Conservation (phyloP, 2,113 vertebrate genomes). For the Myotis yumanensis region DNA sequence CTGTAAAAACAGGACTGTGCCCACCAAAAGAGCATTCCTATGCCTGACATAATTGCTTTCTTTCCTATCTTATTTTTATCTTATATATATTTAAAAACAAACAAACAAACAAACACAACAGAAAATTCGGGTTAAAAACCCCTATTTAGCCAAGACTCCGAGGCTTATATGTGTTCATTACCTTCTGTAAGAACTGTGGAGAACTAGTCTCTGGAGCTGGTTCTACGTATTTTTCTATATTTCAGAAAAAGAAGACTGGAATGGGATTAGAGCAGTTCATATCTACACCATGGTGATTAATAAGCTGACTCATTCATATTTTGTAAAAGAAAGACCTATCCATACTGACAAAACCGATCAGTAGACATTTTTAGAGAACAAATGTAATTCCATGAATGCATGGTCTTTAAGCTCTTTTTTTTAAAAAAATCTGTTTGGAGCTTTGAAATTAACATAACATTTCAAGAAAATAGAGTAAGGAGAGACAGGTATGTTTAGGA, state of each 20-base stretch:
- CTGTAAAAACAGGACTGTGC: background rate
- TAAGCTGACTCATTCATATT: background rate
- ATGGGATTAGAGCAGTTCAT: background rate
- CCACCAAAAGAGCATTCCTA: background rate
- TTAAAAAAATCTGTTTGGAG: background rate
- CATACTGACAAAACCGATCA: background rate
- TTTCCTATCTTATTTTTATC: background rate
- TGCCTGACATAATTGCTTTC: background rate
- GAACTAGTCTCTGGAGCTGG: background rate
- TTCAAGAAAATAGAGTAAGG: background rate
- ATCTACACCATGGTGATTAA: background rate
- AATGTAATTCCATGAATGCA: background rate
- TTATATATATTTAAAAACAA: no score
- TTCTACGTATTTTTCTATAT: background rate
- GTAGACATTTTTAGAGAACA: background rate
- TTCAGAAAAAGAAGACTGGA: background rate
- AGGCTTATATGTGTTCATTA: background rate
- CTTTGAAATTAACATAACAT: constrained; percentile 33
- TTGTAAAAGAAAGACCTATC: background rate
- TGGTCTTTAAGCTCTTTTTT: background rate
- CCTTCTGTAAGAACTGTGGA: background rate
- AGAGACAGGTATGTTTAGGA: background rate
- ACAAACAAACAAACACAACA: no score
- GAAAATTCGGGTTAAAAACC: background rate
- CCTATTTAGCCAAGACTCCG: background rate